phyloP scores from a whole-genome alignment of 2,797 vertebrate genomes.

The Notolepis coatsorum region DNA sequence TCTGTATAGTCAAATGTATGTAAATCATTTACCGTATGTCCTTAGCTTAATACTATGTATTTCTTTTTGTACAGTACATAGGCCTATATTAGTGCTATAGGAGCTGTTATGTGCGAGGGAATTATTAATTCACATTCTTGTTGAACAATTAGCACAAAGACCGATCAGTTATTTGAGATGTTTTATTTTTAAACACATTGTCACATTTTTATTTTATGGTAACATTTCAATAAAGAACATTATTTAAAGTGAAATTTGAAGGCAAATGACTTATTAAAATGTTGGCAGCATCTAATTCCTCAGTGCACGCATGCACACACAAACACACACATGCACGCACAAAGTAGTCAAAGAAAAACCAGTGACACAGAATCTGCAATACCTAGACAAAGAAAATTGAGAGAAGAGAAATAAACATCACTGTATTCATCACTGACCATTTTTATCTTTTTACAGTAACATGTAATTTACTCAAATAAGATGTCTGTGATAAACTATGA shows the following conservation, averaged over 20 bases:
- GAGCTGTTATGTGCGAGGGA: neutral
- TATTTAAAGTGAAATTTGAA: slow-evolving; percentile 43
- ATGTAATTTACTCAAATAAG: neutral
- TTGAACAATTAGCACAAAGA: too few species aligned
- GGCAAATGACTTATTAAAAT: slow-evolving; percentile 26
- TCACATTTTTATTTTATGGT: slow-evolving; percentile 27
- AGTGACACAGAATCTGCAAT: slow-evolving; percentile 89
- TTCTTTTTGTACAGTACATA: slow-evolving; percentile 58
- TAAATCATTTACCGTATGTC: slow-evolving; percentile 17
- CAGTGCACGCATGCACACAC: neutral
- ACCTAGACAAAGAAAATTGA: slow-evolving; percentile 77
- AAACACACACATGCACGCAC: neutral
- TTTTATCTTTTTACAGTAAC: neutral
- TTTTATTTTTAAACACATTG: slow-evolving; percentile 38
- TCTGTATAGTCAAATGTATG: slow-evolving; percentile 44
- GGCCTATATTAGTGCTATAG: slow-evolving; percentile 3
- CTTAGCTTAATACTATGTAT: slow-evolving; percentile 38
- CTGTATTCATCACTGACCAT: slow-evolving; percentile 16
- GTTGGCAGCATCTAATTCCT: neutral
- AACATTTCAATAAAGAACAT: slow-evolving; percentile 50
- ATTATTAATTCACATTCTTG: too few species aligned
- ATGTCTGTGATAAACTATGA: too few species aligned
- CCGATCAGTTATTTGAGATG: slow-evolving; percentile 30
- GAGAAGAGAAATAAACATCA: slow-evolving; percentile 4
- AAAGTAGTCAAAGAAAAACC: slow-evolving; percentile 79